Base-by-base conservation (phyloP, 1,140 invertebrate genomes). In the Mylabris phalerata region DNA sequence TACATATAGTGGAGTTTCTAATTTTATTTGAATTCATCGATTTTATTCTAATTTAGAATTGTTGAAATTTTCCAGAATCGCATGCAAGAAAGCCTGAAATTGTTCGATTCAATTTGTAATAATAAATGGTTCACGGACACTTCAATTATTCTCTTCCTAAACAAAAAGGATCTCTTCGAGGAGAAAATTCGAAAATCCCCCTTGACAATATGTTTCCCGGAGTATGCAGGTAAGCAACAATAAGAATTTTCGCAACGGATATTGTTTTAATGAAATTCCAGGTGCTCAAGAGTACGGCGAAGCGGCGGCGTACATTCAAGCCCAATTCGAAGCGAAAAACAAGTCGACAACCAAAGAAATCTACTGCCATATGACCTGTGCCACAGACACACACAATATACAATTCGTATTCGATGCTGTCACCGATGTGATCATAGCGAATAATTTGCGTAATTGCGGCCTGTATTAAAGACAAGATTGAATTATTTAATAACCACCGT, bases 71-170 rank as follows among this genome's bases (percentile, higher is more conserved):
- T 70, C 65, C 75, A 80, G 82, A 90, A 90, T 75, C 79, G 87
- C 48, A 90, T 90, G 87, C 91, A 95, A 70, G 94, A 97, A 75
- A 94, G 91, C 46, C 85, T 97, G 79, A 96, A 96, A 73, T 77
- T 97, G 32, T 97, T 97, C 76, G 95, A 98, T 78, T 92, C 89
- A 3, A 98, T 98, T 71, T 98, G 95, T 75, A 97, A 97, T 77
- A 96, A 94, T 74, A 97, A 97, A 78, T 98, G 94, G 94, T 97
- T 97, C 74, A 90, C 93, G 50, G 93, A 97, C 67, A 97, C 95
- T 10, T 96, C 93, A n/a, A 97, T 97, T 61, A 97, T 97, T 71
- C 79, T 98, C 47, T 98, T 98, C 76, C 79, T 98, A 25, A 98
- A 98, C 77, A 98, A 98, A 71, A 96, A 96, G 75, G 95, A 98